These are phyloP conservation scores for Rhamphomyia laevipes DNA, from an alignment of 2,888 invertebrate species.

Conservation along the genomic window DNA sequence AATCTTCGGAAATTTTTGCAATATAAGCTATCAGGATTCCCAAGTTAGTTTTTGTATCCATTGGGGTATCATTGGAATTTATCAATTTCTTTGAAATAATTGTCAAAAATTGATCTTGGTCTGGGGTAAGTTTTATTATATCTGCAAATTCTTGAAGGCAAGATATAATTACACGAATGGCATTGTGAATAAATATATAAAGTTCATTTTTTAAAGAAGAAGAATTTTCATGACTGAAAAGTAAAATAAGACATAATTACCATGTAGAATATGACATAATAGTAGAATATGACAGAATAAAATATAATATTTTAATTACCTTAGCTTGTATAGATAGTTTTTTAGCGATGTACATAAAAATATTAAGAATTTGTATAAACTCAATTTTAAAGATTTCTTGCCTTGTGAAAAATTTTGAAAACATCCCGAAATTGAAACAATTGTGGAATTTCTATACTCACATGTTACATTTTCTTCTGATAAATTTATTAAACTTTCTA, in stretches of 20 bases:
- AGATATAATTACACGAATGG: slow-evolving; percentile 34
- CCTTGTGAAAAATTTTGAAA: slow-evolving; percentile 33
- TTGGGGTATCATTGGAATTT: slow-evolving; percentile 43
- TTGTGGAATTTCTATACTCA: slow-evolving; percentile 17
- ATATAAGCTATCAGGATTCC: slow-evolving; percentile 45
- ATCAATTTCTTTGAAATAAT: slow-evolving; percentile 27
- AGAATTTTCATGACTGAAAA: slow-evolving; percentile 22
- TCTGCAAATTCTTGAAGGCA: slow-evolving; percentile 35
- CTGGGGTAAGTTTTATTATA: slow-evolving; percentile 5
- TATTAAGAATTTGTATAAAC: slow-evolving; percentile 21
- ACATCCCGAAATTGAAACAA: slow-evolving; percentile 27
- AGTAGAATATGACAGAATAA: background rate
- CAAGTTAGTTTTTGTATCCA: slow-evolving; percentile 53
- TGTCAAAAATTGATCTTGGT: slow-evolving; percentile 9
- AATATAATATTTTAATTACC: slow-evolving; percentile 17
- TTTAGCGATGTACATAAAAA: slow-evolving; percentile 24
- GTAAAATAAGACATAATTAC: background rate
- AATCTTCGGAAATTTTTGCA: slow-evolving; percentile 34
- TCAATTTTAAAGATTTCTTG: slow-evolving; percentile 21
- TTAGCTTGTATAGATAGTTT: slow-evolving; percentile 23
- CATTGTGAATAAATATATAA: slow-evolving; percentile 33
- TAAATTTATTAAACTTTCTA: too few relatives aligned
- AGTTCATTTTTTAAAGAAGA: slow-evolving; percentile 33
- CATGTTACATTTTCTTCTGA: background rate
- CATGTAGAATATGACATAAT: background rate